Evolutionary conservation across 2,888 invertebrate genomes (phyloP).

Genomic region (Rambutsinella grinnellia): DNA sequence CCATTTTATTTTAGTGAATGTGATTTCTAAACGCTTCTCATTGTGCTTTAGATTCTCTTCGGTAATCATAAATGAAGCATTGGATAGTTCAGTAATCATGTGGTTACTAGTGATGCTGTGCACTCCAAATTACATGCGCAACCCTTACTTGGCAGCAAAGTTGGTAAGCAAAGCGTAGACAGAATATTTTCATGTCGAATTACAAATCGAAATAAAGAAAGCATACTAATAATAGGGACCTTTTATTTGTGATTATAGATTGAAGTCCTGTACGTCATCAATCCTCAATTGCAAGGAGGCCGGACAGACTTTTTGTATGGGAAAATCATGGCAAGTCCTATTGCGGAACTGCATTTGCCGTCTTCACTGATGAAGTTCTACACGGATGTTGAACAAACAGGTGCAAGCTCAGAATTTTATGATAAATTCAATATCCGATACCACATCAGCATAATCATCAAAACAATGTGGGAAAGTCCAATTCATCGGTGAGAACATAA

Average conservation of each 20-base stretch:
- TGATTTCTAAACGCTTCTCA: slow-evolving; percentile 27
- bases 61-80: slow-evolving; percentile 79
- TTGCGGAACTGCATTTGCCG: slow-evolving; percentile 85
- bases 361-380: slow-evolving; percentile 98
- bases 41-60: slow-evolving; percentile 78
- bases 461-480: slow-evolving; percentile 94
- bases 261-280: slow-evolving; percentile 68
- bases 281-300: slow-evolving; percentile 71
- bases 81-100: slow-evolving; percentile 86
- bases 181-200: background rate
- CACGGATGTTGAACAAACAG: slow-evolving; percentile 97
- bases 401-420: slow-evolving; percentile 98
- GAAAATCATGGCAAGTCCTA: slow-evolving; percentile 88
- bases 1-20: slow-evolving; percentile 2
- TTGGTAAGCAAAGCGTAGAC: slow-evolving; percentile 75
- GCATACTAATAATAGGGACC: background rate
- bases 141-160: slow-evolving; percentile 97
- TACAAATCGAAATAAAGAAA: background rate
- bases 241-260: slow-evolving; percentile 48
- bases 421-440: slow-evolving; percentile 99
- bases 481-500: slow-evolving; percentile 77
- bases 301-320: slow-evolving; percentile 73
- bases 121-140: slow-evolving; percentile 90
- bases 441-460: slow-evolving; percentile 96
- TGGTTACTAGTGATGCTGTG: slow-evolving; percentile 93